Percentiles rank a stretch among this genome's conserved stretches.
These are phyloP conservation scores for Zophobas morio DNA, from an alignment of 1,140 invertebrate genomes.

Conservation along the genomic window DNA sequence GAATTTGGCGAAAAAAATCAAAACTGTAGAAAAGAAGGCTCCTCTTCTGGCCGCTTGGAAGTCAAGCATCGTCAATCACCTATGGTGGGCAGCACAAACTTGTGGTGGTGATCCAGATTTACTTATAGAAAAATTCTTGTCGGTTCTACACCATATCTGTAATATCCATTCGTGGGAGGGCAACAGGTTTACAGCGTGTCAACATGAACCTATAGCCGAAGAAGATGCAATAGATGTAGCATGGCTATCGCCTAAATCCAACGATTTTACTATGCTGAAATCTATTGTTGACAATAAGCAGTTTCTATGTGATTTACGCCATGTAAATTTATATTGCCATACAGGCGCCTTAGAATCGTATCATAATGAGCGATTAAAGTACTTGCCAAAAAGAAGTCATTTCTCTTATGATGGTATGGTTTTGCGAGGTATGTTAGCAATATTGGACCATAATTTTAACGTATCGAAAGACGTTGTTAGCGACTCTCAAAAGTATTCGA, in stretches of 20 bases:
- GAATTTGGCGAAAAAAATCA: neutral
- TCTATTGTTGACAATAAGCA: neutral
- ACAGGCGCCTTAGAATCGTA: neutral
- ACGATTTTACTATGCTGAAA: neutral
- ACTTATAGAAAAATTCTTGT: neutral
- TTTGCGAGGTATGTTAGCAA: neutral
- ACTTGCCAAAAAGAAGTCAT: neutral
- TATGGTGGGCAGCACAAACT: neutral
- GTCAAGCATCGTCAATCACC: neutral
- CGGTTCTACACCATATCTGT: neutral
- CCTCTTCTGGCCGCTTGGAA: neutral
- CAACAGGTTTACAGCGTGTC: neutral
- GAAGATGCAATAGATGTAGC: neutral
- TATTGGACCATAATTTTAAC: conserved; percentile 1
- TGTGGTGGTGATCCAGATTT: neutral
- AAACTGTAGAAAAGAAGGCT: neutral
- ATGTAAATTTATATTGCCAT: neutral
- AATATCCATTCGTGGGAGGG: neutral
- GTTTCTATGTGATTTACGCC: neutral
- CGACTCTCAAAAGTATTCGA: too few relatives aligned
- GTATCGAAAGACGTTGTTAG: neutral
- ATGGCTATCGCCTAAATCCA: neutral
- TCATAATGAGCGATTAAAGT: neutral
- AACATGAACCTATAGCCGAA: neutral
- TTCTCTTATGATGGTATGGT: neutral